Evolutionary conservation across 2,113 vertebrate species (phyloP), one percentile per base, ranked within the genome.

Genomic region (Clupea harengus): DNA sequence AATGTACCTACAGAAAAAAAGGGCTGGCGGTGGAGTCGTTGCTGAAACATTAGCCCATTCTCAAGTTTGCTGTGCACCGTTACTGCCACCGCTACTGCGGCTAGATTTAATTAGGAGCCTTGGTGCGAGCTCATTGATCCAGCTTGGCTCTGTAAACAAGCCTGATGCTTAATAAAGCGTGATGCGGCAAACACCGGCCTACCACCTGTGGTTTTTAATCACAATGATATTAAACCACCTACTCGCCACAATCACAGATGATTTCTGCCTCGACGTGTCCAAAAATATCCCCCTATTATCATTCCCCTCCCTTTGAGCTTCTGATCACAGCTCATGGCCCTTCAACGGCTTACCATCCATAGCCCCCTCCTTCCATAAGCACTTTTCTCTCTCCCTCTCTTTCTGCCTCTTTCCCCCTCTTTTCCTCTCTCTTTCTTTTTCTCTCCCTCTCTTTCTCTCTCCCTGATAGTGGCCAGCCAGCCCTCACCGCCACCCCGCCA

Each of bases 101-200:
- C 87, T 82, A 86, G 84, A 87, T 92, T 93, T 93, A 93, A 94
- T 93, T 93, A 87, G 87, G 82, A 89, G 86, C 89, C 88, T 89
- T 89, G 86, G 87, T 90, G 82, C 84, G 82, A 86, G 84, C 87
- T 84, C 90, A 89, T 91, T 87, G 88, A 89, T 88, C 90, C 85
- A 60, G 45, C 88, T 32, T 57, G 81, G 47, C 25, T 88, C 88
- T 88, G 86, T 89, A 91, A 93, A 93, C 89, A 92, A 86, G 81
- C 84, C 80, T 60, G 45, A 44, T 88, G 72, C 90, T 89, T 86
- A 87, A 88, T 88, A 87, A 82, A 45, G 81, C 57, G 47, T 54
- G 84, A 52, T 64, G 54, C 47, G 11, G 25, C 60, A 81, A 81
- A 28, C 22, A 9, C n/a, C 25, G 47, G 18, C 81, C 49, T 45